Evolutionary conservation across 2,113 vertebrate genomes (phyloP).

Genomic region (Progne subis): DNA sequence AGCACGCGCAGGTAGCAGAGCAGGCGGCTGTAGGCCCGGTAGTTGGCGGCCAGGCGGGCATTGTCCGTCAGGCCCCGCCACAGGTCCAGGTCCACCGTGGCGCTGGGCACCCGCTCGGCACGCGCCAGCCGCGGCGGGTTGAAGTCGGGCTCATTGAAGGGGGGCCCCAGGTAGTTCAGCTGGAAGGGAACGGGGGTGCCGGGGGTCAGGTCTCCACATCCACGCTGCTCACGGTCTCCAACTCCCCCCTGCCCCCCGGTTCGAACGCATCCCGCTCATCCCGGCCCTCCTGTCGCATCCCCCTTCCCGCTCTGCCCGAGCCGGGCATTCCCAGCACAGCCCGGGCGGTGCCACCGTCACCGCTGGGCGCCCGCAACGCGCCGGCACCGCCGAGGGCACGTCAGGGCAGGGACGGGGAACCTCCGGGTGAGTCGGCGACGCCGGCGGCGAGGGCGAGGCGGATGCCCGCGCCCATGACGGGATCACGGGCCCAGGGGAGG

Average conservation of each 20-base stretch:
- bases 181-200: neutral
- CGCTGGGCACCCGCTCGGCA: conserved; percentile 87
- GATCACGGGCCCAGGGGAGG: neutral
- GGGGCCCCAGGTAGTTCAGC: conserved; percentile 94
- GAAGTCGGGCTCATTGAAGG: conserved; percentile 96
- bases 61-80: conserved; percentile 94
- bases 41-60: conserved; percentile 91
- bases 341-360: neutral
- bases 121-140: conserved; percentile 89
- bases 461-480: conserved; percentile 1
- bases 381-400: neutral
- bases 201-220: accelerated
- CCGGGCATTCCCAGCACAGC: neutral
- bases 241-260: accelerated
- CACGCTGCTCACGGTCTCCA: neutral
- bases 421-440: neutral
- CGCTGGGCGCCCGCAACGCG: neutral
- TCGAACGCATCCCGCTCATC: accelerated
- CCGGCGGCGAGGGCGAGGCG: conserved; percentile 37
- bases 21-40: conserved; percentile 93
- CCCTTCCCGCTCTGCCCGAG: neutral
- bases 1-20: conserved; percentile 88
- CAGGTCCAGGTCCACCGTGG: conserved; percentile 89
- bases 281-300: neutral
- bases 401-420: neutral